Evolutionary conservation across 1,140 invertebrate species (phyloP), one percentile per base, ranked within the genome.

Genomic region (Rhagoletis zephyria): DNA sequence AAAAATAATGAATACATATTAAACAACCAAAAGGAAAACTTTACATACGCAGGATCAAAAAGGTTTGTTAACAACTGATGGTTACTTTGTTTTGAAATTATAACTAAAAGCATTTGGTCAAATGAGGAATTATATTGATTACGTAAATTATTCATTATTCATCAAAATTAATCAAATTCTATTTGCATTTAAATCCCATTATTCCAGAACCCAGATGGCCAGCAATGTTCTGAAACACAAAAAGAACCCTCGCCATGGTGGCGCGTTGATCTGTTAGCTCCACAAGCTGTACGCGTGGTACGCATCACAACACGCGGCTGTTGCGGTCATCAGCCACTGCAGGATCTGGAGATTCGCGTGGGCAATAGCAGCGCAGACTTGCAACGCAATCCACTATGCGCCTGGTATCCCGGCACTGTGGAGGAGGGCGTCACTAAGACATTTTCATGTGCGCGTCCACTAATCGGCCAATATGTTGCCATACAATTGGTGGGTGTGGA

Each of bases 341-440:
- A 97, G 93, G 97, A 98, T 93, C 94, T 98, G 70, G 97, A 98
- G 94, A 98, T 98, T 88, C 94, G 97, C 61, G 97, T 98, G 5
- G 97, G 97, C 42, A 98, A 98, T 92, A 98, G 97, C 92, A 97
- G 97, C 86, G 94, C 94, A 2, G 96, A 97, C 89, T 93, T 98
- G 61, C 97, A 97, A 91, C 94, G 96, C 70, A 98, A 98, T 94
- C 97, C 97, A 60, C 93, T 98, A 1, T 98, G 97, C 91, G 97
- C 97, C 14, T 98, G 97, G 97, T 97, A 97, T 93, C 97, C 97
- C 0, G 97, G 97, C 86, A 97, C 97, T n/a, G 95, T 98, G 70
- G 97, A 98, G 90, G 97, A 98, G 93, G 97, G 97, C 51, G 95
- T 96, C n/a, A 97, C 97, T 5, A 97, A 97, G 93, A 97, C 97